These are phyloP conservation scores for Eristalis tenax DNA, from an alignment of 2,888 invertebrate species.

Conservation along the genomic window DNA sequence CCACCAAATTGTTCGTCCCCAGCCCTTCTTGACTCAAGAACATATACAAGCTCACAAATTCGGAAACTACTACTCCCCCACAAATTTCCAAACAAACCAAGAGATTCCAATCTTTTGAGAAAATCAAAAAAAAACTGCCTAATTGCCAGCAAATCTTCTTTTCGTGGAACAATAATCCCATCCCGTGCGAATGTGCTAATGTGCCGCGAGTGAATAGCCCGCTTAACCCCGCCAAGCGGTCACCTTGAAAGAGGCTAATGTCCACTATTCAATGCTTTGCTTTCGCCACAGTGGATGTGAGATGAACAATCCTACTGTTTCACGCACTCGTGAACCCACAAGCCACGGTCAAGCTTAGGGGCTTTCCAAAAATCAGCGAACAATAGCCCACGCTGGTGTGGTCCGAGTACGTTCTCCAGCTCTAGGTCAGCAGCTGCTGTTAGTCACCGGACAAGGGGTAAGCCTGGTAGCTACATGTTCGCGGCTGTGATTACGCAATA, in stretches of 20 bases:
- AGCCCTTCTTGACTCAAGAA: too few species aligned
- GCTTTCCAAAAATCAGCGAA: not conserved
- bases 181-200: not conserved
- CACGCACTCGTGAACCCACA: not conserved
- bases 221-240: not conserved
- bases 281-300: not conserved
- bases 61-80: too few species aligned
- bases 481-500: conserved; percentile 32
- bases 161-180: not conserved
- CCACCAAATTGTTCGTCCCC: too few species aligned
- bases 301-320: not conserved
- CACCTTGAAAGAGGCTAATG: conserved; percentile 32
- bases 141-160: not conserved
- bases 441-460: conserved; percentile 8
- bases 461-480: not conserved
- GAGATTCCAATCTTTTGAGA: too few species aligned
- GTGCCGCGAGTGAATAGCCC: conserved; percentile 26
- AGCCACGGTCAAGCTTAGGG: conserved; percentile 1
- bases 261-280: not conserved
- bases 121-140: too few species aligned
- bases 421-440: conserved; percentile 60
- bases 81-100: too few species aligned
- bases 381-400: not conserved
- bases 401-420: conserved; percentile 40
- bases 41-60: too few species aligned